phyloP scores from a whole-genome alignment of 2,797 vertebrate genomes.

The Margarornis squamiger region DNA sequence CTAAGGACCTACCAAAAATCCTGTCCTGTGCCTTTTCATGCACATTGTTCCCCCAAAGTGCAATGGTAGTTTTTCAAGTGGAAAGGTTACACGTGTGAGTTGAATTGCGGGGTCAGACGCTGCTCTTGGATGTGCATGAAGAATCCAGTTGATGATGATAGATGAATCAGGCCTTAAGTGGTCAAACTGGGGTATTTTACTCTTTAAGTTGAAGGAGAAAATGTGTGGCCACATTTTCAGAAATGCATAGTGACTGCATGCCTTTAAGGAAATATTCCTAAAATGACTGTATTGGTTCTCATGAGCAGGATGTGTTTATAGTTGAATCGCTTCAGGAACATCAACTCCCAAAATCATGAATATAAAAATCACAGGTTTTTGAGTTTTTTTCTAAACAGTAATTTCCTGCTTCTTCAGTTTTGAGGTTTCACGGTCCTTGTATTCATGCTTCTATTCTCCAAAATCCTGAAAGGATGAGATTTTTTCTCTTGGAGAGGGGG shows the following conservation, averaged over 20 bases:
- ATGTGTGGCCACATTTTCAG: neutral
- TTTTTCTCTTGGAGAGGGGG: neutral
- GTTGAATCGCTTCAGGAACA: neutral
- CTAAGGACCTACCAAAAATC: neutral
- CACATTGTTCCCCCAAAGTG: neutral
- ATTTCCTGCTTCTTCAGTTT: neutral
- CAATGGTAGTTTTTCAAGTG: neutral
- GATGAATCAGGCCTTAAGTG: neutral
- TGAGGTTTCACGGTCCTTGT: neutral
- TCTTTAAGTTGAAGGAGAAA: neutral
- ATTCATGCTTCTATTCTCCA: neutral
- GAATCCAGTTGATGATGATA: constrained; percentile 13
- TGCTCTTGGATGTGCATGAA: constrained; percentile 10
- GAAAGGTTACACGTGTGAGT: neutral
- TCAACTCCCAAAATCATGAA: neutral
- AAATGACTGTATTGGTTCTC: neutral
- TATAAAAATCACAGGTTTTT: neutral
- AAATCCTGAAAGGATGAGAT: neutral
- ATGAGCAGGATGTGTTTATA: neutral
- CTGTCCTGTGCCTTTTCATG: neutral
- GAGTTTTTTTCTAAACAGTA: neutral
- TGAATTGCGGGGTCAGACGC: neutral
- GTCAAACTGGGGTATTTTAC: neutral
- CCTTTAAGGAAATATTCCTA: neutral
- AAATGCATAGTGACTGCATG: neutral